These are phyloP conservation scores for Gymnothorax reevesii DNA, from an alignment of 2,797 vertebrate genomes.

Conservation along the genomic window DNA sequence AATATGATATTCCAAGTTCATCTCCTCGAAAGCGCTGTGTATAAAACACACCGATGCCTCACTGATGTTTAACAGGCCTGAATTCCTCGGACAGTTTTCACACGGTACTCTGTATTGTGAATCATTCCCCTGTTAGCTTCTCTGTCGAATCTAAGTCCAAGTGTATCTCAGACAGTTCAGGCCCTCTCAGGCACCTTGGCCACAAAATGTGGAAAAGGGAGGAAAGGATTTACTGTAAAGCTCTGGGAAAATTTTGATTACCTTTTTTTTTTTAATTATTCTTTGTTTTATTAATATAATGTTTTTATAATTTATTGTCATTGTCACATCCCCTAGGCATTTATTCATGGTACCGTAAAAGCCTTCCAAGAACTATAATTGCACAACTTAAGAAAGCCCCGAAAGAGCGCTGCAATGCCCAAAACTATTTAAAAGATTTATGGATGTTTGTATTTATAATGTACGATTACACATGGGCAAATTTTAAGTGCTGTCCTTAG, in stretches of 20 bases:
- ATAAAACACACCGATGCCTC: background rate
- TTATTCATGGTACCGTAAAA: slow-evolving; percentile 35
- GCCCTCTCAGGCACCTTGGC: slow-evolving; percentile 31
- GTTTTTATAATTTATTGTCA: slow-evolving; percentile 26
- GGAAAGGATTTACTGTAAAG: slow-evolving; percentile 19
- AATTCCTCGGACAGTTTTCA: background rate
- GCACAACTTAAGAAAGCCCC: slow-evolving; percentile 22
- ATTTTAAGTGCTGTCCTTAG: background rate
- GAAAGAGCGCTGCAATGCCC: background rate
- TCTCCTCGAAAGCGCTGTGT: background rate
- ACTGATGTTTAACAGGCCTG: background rate
- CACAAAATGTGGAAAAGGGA: background rate
- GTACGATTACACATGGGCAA: background rate
- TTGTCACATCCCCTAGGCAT: slow-evolving; percentile 2
- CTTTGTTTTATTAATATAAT: slow-evolving; percentile 39
- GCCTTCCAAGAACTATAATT: slow-evolving; percentile 29
- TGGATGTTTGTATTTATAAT: background rate
- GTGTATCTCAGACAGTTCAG: background rate
- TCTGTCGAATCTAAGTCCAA: background rate
- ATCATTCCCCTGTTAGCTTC: background rate
- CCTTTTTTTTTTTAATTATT: slow-evolving; percentile 22
- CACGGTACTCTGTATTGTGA: background rate
- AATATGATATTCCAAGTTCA: no score
- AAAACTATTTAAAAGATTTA: background rate
- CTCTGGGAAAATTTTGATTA: slow-evolving; percentile 11